These are phyloP conservation scores for Oceanodroma tethys DNA, from an alignment of 2,113 vertebrate species.

Conservation along the genomic window DNA sequence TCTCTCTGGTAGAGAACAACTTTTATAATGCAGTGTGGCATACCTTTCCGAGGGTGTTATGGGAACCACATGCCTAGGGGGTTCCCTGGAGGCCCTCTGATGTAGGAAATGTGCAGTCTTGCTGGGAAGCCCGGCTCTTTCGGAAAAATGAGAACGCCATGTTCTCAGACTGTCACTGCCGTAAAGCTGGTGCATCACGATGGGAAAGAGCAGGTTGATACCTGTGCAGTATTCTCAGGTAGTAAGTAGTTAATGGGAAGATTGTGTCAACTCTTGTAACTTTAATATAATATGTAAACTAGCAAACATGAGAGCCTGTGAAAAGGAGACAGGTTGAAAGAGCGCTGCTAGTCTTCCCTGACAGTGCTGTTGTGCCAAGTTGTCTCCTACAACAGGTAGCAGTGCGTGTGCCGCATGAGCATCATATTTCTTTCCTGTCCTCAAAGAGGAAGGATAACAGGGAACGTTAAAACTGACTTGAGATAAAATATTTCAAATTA, in stretches of 20 bases:
- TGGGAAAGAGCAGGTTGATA: not conserved
- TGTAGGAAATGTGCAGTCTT: not conserved
- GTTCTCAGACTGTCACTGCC: not conserved
- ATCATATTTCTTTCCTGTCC: not conserved
- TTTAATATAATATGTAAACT: not conserved
- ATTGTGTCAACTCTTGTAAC: not conserved
- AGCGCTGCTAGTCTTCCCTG: not conserved
- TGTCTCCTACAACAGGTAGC: not conserved
- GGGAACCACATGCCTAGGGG: not conserved
- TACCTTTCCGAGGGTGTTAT: not conserved
- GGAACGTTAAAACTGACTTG: not conserved
- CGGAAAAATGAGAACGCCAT: not conserved
- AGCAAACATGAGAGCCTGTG: not conserved
- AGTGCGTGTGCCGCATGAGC: not conserved
- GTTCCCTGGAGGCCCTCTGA: not conserved
- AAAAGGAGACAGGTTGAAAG: not conserved
- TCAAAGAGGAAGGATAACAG: not conserved
- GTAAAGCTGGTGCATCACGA: not conserved
- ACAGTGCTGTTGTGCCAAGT: not conserved
- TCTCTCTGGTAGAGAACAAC: not conserved
- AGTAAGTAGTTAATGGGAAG: not conserved
- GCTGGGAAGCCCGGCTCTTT: not conserved
- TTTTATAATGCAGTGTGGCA: not conserved
- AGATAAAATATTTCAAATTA: not conserved
- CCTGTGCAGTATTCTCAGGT: not conserved